phyloP scores from a whole-genome alignment of 2,797 vertebrate species.

The Cyclopterus lumpus region DNA sequence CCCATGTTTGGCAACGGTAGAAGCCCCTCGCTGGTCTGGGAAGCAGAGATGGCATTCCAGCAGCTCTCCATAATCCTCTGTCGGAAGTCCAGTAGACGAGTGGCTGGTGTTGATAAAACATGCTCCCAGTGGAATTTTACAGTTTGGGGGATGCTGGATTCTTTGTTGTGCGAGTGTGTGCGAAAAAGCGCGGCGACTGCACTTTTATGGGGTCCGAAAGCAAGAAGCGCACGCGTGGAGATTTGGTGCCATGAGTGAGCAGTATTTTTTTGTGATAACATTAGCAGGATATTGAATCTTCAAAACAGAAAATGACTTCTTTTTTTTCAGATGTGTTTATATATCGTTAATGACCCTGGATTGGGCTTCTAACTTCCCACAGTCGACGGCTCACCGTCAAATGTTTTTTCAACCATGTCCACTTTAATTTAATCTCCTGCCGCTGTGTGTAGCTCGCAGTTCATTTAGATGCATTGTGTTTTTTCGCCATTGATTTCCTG shows the following conservation, averaged over 20 bases:
- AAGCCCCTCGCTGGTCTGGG: slow-evolving; percentile 75
- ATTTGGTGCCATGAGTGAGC: slow-evolving; percentile 4
- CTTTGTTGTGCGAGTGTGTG: slow-evolving; percentile 53
- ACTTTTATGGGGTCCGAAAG: slow-evolving; percentile 37
- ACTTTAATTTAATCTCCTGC: slow-evolving; percentile 38
- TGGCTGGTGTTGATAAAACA: slow-evolving; percentile 83
- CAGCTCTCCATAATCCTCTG: slow-evolving; percentile 82
- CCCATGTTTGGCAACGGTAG: slow-evolving; percentile 78
- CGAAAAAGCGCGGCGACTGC: slow-evolving; percentile 14
- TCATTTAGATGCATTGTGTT: slow-evolving; percentile 46
- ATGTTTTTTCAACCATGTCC: slow-evolving; percentile 25
- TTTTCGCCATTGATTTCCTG: slow-evolving; percentile 62
- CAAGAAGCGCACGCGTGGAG: slow-evolving; percentile 3
- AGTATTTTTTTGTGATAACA: background rate
- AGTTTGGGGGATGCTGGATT: slow-evolving; percentile 69
- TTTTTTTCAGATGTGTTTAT: slow-evolving; percentile 1
- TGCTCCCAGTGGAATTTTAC: slow-evolving; percentile 78
- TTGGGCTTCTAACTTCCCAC: background rate
- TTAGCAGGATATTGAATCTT: background rate
- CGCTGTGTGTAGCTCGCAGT: slow-evolving; percentile 21
- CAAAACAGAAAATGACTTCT: background rate
- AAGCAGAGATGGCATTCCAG: slow-evolving; percentile 81
- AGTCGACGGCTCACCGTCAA: background rate
- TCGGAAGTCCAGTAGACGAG: slow-evolving; percentile 83
- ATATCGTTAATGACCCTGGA: background rate